These are phyloP conservation scores for Catonia carolina DNA, from an alignment of 2,888 invertebrate species.

Conservation along the genomic window DNA sequence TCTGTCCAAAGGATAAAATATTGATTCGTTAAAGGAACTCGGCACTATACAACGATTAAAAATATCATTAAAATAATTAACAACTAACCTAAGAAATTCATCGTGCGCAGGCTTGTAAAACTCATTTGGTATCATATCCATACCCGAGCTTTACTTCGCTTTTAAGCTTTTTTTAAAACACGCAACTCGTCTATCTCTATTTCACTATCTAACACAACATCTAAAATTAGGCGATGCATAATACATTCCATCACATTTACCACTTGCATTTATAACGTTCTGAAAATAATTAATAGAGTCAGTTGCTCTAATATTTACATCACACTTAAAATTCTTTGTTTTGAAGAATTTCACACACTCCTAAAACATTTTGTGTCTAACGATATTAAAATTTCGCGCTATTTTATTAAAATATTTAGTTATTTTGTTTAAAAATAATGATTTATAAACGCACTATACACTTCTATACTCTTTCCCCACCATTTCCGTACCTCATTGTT, in stretches of 20 bases:
- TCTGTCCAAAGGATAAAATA: constrained; percentile 18
- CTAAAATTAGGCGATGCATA: not conserved
- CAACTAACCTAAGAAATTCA: not conserved
- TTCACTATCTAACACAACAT: not conserved
- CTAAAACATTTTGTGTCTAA: not conserved
- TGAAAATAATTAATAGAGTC: not conserved
- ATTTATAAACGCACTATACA: no score
- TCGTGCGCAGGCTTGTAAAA: constrained; percentile 10
- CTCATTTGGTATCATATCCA: constrained; percentile 16
- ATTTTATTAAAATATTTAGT: no score
- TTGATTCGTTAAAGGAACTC: not conserved
- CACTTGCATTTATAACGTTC: not conserved
- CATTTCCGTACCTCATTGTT: no score
- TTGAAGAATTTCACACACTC: not conserved
- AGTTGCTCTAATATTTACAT: not conserved
- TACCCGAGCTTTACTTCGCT: constrained; percentile 3
- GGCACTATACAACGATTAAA: constrained; percentile 3
- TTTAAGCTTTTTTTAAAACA: no score
- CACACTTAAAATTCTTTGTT: not conserved
- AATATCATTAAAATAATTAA: not conserved
- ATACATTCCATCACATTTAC: not conserved
- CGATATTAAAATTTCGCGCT: no score
- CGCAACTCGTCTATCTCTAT: not conserved
- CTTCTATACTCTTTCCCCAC: no score
- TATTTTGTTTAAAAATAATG: no score